A percentile compares a stretch with the other conserved stretches of the same genome.
These are phyloP conservation scores for Drosophila elegans DNA, from an alignment of 1,140 invertebrate genomes.

Conservation along the genomic window DNA sequence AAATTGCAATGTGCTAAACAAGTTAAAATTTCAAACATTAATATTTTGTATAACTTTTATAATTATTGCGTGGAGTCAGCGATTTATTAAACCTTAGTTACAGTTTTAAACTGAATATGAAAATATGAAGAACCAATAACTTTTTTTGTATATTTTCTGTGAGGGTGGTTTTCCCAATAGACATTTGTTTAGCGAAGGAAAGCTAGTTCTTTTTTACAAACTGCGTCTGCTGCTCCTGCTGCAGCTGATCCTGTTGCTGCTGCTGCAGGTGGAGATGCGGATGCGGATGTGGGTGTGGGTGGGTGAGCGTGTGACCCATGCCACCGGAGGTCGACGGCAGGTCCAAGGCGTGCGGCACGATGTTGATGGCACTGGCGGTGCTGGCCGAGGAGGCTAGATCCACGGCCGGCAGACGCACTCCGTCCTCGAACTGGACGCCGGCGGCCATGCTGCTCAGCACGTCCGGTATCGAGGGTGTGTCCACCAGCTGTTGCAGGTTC, in stretches of 20 bases:
- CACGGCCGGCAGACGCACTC: slow-evolving; percentile 54
- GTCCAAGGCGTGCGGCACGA: slow-evolving; percentile 55
- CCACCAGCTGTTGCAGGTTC: slow-evolving; percentile 85
- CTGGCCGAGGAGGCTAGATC: slow-evolving; percentile 75
- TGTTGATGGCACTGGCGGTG: slow-evolving; percentile 71
- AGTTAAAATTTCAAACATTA: slow-evolving; percentile 78
- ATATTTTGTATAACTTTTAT: slow-evolving; percentile 59
- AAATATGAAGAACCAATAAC: slow-evolving; percentile 62
- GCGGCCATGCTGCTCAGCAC: slow-evolving; percentile 38
- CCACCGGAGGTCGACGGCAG: slow-evolving; percentile 54
- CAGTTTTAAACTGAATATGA: slow-evolving; percentile 74
- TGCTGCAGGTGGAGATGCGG: slow-evolving; percentile 71
- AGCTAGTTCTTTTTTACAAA: slow-evolving; percentile 59
- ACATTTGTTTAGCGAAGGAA: slow-evolving; percentile 55
- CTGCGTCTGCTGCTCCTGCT: slow-evolving; percentile 43
- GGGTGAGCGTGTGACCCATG: slow-evolving; percentile 51
- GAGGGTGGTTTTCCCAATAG: slow-evolving; percentile 1
- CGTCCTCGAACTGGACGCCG: slow-evolving; percentile 48
- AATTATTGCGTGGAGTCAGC: slow-evolving; percentile 68
- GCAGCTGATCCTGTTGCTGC: slow-evolving; percentile 48
- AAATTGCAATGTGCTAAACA: slow-evolving; percentile 77
- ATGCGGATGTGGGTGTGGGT: slow-evolving; percentile 68
- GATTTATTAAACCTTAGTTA: slow-evolving; percentile 64
- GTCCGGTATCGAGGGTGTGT: slow-evolving; percentile 65
- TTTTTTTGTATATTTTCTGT: slow-evolving; percentile 24